Evolutionary conservation across 1,140 invertebrate species (phyloP), one percentile per base, ranked within the genome.

Genomic region (Bombyx mandarina): DNA sequence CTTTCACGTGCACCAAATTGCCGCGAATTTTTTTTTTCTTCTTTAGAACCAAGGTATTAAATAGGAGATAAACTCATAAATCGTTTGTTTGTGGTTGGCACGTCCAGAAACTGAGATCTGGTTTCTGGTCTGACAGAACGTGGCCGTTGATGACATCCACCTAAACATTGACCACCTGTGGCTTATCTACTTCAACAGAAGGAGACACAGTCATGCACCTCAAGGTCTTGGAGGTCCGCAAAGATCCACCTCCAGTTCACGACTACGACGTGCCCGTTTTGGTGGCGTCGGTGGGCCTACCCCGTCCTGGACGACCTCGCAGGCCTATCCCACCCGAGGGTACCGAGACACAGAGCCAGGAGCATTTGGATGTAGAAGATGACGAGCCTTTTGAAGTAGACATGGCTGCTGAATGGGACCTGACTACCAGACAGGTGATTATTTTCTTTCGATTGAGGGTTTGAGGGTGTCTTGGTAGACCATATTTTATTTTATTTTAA

Each of bases 211-310:
- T 93, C 6, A 93, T 94, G 57, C 93, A 95, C 77, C 80, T 96
- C 63, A 95, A 95, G 88, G 94, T 96, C 8, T 91, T 94, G 1
- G 90, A 91, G 70, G 89, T 95, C 44, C 91, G 93, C 47, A 89
- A 90, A n/a, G 94, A 96, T 79, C 96, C 97, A 4, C 90, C 91
- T n/a, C 88, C 91, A 8, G 95, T 98, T 5, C 88, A 93, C 53
- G 96, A 98, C 86, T 94, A 97, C 82, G 94, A 98, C 86, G 97
- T 99, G 3, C 97, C 97, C 0, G 91, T 98, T 44, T 92, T 98
- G 69, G 88, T 94, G 47, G 89, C 91, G 69, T 75, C 77, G 82
- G 75, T 90, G 89, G 82, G 76, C 80, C 57, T 90, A 88, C 75
- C 90, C 87, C 65, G 84, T 62, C 62, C 78, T 0, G 77, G 79